Conservation (phyloP, 2,888 invertebrate genomes). For the Pachymerium ferrugineum region DNA sequence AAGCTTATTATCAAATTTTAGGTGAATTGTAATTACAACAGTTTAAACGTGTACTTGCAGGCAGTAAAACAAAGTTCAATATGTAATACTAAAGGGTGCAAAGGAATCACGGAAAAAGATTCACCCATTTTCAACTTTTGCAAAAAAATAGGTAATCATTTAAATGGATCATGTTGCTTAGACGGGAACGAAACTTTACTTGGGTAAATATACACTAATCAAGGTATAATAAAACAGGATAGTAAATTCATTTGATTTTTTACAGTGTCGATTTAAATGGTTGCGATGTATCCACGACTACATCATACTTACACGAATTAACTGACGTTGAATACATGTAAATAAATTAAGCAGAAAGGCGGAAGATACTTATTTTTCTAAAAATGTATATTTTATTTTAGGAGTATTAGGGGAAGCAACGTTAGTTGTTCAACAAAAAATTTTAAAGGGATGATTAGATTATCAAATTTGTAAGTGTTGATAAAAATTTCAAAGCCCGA, state of each 20-base stretch:
- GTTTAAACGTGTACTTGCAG: too few species aligned
- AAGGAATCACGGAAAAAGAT: too few species aligned
- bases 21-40: too few species aligned
- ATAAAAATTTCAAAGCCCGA: too few species aligned
- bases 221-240: neutral
- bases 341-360: neutral
- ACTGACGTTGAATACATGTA: neutral
- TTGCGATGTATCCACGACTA: neutral
- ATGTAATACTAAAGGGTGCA: neutral
- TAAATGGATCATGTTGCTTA: neutral
- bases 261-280: neutral
- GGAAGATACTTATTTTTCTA: neutral
- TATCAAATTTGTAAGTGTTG: neutral
- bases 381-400: neutral
- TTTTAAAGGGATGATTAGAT: neutral
- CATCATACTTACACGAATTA: neutral
- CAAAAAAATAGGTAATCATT: neutral
- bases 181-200: neutral
- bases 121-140: neutral
- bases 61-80: too few species aligned
- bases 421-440: neutral
- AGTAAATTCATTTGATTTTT: neutral
- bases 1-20: too few species aligned
- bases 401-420: neutral
- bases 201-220: neutral